These are phyloP conservation scores for Tachycineta bicolor DNA, from an alignment of 2,113 vertebrate genomes.

Conservation along the genomic window DNA sequence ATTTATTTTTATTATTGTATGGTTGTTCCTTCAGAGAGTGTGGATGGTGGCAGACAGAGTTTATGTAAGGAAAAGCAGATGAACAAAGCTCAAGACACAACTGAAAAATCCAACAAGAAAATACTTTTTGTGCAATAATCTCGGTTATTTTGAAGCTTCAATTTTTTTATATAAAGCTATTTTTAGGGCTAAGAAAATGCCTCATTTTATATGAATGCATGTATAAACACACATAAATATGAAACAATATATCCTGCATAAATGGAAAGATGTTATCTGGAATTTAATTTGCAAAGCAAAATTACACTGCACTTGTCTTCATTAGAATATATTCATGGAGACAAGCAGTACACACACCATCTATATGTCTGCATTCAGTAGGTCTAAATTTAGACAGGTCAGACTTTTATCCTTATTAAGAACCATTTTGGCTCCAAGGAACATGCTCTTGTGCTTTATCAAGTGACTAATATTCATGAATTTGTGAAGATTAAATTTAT, in stretches of 20 bases:
- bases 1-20: background rate
- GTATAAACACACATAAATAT: background rate
- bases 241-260: background rate
- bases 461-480: background rate
- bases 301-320: background rate
- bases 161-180: background rate
- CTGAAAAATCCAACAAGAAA: background rate
- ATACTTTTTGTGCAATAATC: background rate
- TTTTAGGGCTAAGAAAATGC: background rate
- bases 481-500: background rate
- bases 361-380: background rate
- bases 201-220: background rate
- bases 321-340: background rate
- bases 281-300: slow-evolving; percentile 27
- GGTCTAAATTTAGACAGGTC: background rate
- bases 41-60: background rate
- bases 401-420: slow-evolving; percentile 9
- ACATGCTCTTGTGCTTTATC: background rate
- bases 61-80: background rate
- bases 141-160: background rate
- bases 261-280: background rate
- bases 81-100: background rate
- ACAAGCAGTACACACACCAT: background rate
- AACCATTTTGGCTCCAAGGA: background rate
- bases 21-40: background rate